Evolutionary conservation across 2,113 vertebrate species (phyloP), one percentile per base, ranked within the genome.

Genomic region (Dasyprocta punctata): DNA sequence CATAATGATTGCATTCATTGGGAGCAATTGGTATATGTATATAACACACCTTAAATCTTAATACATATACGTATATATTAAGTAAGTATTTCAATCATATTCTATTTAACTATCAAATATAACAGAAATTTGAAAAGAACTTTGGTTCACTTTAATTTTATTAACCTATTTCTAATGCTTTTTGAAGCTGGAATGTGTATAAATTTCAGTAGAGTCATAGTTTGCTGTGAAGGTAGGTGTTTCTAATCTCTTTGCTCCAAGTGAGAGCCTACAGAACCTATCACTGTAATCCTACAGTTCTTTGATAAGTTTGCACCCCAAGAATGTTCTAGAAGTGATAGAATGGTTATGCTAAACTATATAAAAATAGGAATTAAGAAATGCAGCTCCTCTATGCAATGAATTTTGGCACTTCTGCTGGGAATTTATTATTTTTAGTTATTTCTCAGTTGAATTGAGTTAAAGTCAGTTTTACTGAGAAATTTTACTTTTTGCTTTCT

Each of bases 231-330:
- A 80, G 44, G 89, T 65, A 83, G 16, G 24, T 49, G 16, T 93
- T 92, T 52, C 52, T 71, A 44, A 77, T 73, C 38, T 24, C 47
- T 65, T 41, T 86, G 52, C 52, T 93, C 28, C 61, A 30, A 9
- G 20, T 16, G 28, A 41, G 71, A 90, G 63, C 6, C n/a, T 19
- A 3, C 54, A 33, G 47, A n/a, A 47, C 47, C 83, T 12, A 7
- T 44, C 52, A 78, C 17, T 65, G 17, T 84, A 54, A 67, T 56
- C 44, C 30, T 38, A 5, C 17, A 19, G n/a, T 56, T 49, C 71
- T 96, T 22, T 95, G 83, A 86, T 75, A 81, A 75, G 41, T 56
- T 82, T 95, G 56, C 5, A 14, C 7, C 84, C 90, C 75, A n/a
- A 90, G 81, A 38, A 86, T 63, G 33, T 84, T 83, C 36, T 36